phyloP scores from a whole-genome alignment of 2,888 invertebrate genomes.

The Ceriagrion tenellum region DNA sequence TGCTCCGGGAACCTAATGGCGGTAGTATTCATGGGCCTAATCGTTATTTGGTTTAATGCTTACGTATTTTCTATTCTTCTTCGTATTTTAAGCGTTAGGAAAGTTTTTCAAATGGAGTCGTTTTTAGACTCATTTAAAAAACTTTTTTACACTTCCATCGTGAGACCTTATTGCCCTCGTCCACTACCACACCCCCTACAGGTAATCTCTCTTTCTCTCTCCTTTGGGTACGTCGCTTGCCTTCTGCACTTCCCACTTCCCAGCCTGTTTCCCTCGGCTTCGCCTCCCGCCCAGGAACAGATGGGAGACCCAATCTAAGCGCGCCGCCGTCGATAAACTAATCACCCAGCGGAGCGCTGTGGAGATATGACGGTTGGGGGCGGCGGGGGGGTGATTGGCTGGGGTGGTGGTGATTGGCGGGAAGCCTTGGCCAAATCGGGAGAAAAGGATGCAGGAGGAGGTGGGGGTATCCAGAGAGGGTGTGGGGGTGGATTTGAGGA shows the following conservation, averaged over 20 bases:
- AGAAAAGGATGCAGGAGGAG: not conserved
- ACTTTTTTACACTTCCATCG: too few relatives aligned
- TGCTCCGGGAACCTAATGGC: too few relatives aligned
- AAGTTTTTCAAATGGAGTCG: too few relatives aligned
- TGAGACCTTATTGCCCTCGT: too few relatives aligned
- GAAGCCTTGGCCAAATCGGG: not conserved
- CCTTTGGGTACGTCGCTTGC: not conserved
- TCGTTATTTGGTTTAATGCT: too few relatives aligned
- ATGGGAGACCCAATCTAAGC: not conserved
- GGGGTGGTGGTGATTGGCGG: not conserved
- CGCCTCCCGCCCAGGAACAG: not conserved
- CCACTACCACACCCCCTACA: not conserved
- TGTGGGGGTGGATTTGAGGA: not conserved
- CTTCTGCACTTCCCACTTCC: not conserved
- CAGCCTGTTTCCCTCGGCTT: not conserved
- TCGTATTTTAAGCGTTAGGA: too few relatives aligned
- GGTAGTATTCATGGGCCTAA: too few relatives aligned
- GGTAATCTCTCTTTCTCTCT: too few relatives aligned
- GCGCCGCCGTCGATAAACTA: constrained; percentile 30
- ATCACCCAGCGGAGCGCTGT: constrained; percentile 35
- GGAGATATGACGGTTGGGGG: not conserved
- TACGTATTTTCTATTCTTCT: too few relatives aligned
- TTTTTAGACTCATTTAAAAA: too few relatives aligned
- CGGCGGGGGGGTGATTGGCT: not conserved
- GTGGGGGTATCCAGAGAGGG: too few relatives aligned